Evolutionary conservation across 2,113 vertebrate species (phyloP).

Genomic region (Oreocharis arfaki): DNA sequence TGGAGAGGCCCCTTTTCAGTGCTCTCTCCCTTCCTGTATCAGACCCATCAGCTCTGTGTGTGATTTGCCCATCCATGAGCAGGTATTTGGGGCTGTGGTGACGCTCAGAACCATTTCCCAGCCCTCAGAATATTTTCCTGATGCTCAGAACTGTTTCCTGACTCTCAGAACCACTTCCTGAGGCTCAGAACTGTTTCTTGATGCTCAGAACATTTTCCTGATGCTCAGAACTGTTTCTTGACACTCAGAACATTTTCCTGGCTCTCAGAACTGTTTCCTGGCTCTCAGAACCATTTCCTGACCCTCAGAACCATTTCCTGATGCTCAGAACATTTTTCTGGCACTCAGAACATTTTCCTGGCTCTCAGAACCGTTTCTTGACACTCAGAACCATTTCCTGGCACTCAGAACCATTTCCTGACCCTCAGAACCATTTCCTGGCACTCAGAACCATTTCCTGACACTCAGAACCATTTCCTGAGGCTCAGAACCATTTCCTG

Average conservation of each 20-base stretch:
- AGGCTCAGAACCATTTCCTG: rapidly evolving
- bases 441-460: rapidly evolving
- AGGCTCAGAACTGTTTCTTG: rapidly evolving
- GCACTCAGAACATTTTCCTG: rapidly evolving
- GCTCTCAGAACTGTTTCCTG: rapidly evolving
- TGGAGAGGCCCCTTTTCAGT: neutral
- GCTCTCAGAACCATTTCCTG: rapidly evolving
- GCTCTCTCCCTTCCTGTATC: neutral
- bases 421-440: rapidly evolving
- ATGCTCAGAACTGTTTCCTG: rapidly evolving
- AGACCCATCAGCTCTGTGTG: neutral
- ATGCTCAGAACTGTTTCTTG: rapidly evolving
- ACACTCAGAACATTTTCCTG: rapidly evolving
- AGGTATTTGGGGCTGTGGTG: neutral
- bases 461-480: rapidly evolving
- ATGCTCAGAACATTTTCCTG: rapidly evolving
- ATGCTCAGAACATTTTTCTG: rapidly evolving
- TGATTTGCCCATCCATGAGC: neutral
- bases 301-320: rapidly evolving
- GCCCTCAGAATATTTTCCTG: rapidly evolving
- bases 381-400: rapidly evolving
- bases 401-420: rapidly evolving
- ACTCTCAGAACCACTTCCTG: rapidly evolving
- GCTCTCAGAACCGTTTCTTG: rapidly evolving
- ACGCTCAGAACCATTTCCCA: neutral